Percentiles rank a stretch among this genome's conserved stretches.
Evolutionary conservation across 2,797 vertebrate genomes (phyloP).

Genomic region (Mus minutoides): DNA sequence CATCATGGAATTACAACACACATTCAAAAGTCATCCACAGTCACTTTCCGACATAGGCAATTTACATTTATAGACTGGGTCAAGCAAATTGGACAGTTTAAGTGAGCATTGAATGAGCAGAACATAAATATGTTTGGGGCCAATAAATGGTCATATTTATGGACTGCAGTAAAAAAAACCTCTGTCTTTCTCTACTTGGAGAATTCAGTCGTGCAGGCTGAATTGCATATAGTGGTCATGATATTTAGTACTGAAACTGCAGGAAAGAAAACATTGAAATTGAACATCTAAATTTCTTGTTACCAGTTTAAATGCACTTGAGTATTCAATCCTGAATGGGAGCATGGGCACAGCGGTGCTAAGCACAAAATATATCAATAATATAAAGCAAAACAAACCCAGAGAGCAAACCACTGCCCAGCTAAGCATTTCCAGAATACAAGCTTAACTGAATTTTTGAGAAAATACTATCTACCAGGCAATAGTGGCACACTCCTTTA

Average conservation of each 20-base stretch:
- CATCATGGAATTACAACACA: background rate
- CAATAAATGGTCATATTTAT: conserved; percentile 78
- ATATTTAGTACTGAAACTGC: conserved; percentile 43
- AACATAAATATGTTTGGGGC: conserved; percentile 72
- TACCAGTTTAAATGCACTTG: background rate
- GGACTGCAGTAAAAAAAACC: conserved; percentile 70
- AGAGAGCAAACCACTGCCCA: background rate
- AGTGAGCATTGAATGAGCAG: conserved; percentile 61
- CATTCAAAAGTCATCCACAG: conserved; percentile 14
- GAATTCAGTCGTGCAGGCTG: conserved; percentile 26
- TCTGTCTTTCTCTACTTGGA: conserved; percentile 57
- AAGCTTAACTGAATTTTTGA: conserved; percentile 34
- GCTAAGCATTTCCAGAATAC: conserved; percentile 25
- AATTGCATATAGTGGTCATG: background rate
- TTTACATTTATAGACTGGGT: conserved; percentile 76
- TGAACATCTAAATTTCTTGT: background rate
- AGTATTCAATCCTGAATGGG: background rate
- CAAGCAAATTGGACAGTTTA: conserved; percentile 75
- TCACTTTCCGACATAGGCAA: conserved; percentile 63
- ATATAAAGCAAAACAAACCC: background rate
- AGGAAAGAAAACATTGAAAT: background rate
- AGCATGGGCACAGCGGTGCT: background rate
- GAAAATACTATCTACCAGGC: conserved; percentile 53
- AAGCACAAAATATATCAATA: background rate
- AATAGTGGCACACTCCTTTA: background rate